phyloP scores from a whole-genome alignment of 2,113 vertebrate species.

The Turnix velox region DNA sequence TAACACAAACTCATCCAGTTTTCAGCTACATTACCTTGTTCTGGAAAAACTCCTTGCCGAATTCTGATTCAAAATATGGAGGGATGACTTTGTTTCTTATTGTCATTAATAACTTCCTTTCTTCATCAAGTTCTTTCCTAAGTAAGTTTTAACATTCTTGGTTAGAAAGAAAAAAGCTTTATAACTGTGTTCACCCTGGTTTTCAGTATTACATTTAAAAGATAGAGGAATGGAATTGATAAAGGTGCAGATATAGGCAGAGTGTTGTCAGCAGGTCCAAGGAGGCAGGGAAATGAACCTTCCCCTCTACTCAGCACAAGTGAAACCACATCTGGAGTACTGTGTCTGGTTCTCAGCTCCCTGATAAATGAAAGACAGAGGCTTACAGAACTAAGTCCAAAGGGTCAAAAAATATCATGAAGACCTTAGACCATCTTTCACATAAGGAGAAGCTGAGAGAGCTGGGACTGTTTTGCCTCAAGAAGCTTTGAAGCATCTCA shows the following conservation, averaged over 20 bases:
- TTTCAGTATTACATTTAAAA: not conserved
- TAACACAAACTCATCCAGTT: not conserved
- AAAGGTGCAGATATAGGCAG: not conserved
- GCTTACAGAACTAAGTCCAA: not conserved
- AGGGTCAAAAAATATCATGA: not conserved
- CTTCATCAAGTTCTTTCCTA: constrained; percentile 77
- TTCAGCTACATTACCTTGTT: constrained; percentile 63
- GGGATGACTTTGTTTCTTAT: constrained; percentile 72
- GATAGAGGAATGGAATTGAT: not conserved
- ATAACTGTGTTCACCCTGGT: not conserved
- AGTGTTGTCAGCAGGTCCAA: not conserved
- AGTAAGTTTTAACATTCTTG: not conserved
- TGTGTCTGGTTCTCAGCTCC: not conserved
- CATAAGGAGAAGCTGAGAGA: not conserved
- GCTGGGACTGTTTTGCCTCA: not conserved
- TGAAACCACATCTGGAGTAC: not conserved
- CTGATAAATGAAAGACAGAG: not conserved
- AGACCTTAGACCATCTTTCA: not conserved
- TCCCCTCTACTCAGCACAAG: not conserved
- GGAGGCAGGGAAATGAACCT: not conserved
- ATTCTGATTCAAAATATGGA: constrained; percentile 83
- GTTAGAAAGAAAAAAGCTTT: not conserved
- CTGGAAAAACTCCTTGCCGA: constrained; percentile 26
- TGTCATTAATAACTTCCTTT: constrained; percentile 51
- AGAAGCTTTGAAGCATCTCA: not conserved